Percentiles rank a stretch among this genome's conserved stretches.
Evolutionary conservation across 2,113 vertebrate genomes (phyloP).

Genomic region (Dicaeum eximium): DNA sequence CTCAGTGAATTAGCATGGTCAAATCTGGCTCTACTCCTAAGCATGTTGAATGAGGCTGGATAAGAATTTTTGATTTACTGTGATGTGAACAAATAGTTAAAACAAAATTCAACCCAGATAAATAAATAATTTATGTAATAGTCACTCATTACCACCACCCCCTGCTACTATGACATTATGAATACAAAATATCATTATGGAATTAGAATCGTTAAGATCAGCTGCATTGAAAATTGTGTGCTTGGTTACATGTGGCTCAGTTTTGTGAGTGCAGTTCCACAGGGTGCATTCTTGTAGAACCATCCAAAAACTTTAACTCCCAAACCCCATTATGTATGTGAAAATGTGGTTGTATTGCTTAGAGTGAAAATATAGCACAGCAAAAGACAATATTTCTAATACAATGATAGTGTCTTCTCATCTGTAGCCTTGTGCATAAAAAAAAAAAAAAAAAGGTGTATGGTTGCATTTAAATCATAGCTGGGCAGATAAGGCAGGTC

Average conservation of each 20-base stretch:
- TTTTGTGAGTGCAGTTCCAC: background rate
- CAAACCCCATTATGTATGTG: no score
- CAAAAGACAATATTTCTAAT: background rate
- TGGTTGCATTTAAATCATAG: background rate
- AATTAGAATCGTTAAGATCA: background rate
- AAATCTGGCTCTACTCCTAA: background rate
- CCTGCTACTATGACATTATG: background rate
- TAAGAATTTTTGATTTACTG: slow-evolving; percentile 8
- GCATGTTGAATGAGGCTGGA: background rate
- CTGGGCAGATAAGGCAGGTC: background rate
- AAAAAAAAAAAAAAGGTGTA: background rate
- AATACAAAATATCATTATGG: background rate
- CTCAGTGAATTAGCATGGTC: background rate
- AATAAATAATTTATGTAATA: background rate
- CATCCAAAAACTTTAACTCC: background rate
- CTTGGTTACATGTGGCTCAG: background rate
- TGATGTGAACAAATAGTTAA: slow-evolving; percentile 27
- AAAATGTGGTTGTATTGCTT: background rate
- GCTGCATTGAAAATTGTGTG: background rate
- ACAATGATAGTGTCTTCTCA: background rate
- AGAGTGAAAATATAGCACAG: background rate
- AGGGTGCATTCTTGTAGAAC: background rate
- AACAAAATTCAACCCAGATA: slow-evolving; percentile 15
- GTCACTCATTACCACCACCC: background rate
- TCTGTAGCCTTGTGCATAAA: background rate